Evolutionary conservation across 2,113 vertebrate species (phyloP), one percentile per base, ranked within the genome.

Genomic region (Chrysochloris asiatica): DNA sequence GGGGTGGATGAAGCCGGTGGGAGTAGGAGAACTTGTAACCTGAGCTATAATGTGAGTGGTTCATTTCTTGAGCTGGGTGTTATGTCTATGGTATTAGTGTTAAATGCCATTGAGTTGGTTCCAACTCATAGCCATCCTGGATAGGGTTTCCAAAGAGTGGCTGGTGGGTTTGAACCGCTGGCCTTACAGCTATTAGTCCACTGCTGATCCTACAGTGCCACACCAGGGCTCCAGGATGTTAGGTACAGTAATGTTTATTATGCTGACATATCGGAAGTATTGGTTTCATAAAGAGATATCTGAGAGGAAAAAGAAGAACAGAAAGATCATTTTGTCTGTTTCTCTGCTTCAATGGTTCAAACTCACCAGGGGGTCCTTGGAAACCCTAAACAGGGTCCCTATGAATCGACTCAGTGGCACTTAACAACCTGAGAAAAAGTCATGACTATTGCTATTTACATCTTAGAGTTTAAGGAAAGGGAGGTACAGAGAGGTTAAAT

Each of bases 241-340:
- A 85, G 63, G 36, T 76, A 56, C 7, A 28, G 33, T 75, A 28
- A 14, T 88, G 30, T 56, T 65, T 79, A 12, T 76, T 50, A 69
- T 73, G 19, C 28, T 21, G 59, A 21, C 9, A 17, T 50, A 77
- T 38, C 72, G 86, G 47, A 83, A 86, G 80, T 56, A 85, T 10
- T 48, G 30, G 67, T 94, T 93, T 71, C 33, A 17, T 76, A 78
- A 54, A 59, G n/a, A 91, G 30, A n/a, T 65, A 16, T 76, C 76
- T 47, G 16, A 47, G 78, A 69, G 41, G 59, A 52, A 91, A 91
- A 63, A 71, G 4, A 84, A 24, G 14, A 76, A 89, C 22, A 50
- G 50, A 88, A 93, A 59, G 30, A 36, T 71, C 14, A 36, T 75
- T 79, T 89, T 86, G n/a, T 76, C 45, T 93, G 17, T 45, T 24